These are phyloP conservation scores for Archaeoteleia sp. DNA, from an alignment of 2,888 invertebrate species.

Conservation along the genomic window DNA sequence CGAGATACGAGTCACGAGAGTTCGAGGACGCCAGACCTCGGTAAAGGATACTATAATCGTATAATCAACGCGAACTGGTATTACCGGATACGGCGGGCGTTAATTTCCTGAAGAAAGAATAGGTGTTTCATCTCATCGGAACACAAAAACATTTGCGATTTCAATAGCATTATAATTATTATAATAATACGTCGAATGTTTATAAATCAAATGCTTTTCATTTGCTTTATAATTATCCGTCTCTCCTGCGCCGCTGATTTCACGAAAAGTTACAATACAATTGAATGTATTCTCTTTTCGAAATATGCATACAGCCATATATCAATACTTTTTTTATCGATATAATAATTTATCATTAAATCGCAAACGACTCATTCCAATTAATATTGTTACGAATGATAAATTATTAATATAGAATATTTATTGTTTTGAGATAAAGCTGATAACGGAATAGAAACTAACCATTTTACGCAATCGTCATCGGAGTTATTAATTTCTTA, in stretches of 20 bases:
- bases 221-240: slow-evolving; percentile 1
- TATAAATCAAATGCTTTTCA: slow-evolving; percentile 14
- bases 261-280: neutral
- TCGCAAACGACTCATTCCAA: too few relatives aligned
- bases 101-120: slow-evolving; percentile 19
- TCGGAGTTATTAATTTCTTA: too few relatives aligned
- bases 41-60: slow-evolving; percentile 16
- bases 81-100: slow-evolving; percentile 21
- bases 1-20: slow-evolving; percentile 25
- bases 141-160: slow-evolving; percentile 5
- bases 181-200: slow-evolving; percentile 12
- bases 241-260: neutral
- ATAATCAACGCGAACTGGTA: slow-evolving; percentile 20
- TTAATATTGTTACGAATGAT: too few relatives aligned
- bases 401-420: too few relatives aligned
- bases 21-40: slow-evolving; percentile 12
- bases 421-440: too few relatives aligned
- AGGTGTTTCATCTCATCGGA: slow-evolving; percentile 16
- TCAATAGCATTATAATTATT: slow-evolving; percentile 6
- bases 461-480: too few relatives aligned
- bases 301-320: neutral
- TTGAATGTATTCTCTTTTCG: neutral
- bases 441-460: too few relatives aligned
- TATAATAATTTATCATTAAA: too few relatives aligned
- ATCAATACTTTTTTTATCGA: too few relatives aligned